Conservation (phyloP, 2,888 invertebrate genomes). For the Ditula angustiorana region DNA sequence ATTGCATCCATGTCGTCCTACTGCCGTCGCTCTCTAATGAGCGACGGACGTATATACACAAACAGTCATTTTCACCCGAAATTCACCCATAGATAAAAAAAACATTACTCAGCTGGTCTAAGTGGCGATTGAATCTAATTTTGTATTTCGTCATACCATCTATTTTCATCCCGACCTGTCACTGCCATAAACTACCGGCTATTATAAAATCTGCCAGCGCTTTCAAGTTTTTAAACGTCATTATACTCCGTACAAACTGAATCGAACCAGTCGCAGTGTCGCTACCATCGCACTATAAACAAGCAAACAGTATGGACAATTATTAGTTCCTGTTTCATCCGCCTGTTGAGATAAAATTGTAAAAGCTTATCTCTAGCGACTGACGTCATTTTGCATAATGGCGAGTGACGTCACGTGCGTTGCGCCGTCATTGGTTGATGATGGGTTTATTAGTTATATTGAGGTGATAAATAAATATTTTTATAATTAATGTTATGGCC, state of each 20-base stretch:
- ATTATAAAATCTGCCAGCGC: constrained; percentile 20
- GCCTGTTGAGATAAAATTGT: background rate
- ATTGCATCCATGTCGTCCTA: too few species aligned
- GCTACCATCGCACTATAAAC: background rate
- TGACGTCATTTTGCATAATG: constrained; percentile 19
- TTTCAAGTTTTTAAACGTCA: constrained; percentile 6
- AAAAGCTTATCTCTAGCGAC: background rate
- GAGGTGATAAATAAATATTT: constrained; percentile 5
- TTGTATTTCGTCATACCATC: background rate
- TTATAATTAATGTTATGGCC: constrained; percentile 10
- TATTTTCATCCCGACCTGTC: constrained; percentile 17
- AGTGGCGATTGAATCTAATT: constrained; percentile 9
- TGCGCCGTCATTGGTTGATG: background rate
- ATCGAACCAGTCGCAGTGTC: background rate
- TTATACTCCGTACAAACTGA: background rate
- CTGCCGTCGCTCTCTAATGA: too few species aligned
- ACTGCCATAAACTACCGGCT: constrained; percentile 4
- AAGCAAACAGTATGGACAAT: background rate
- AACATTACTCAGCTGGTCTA: background rate
- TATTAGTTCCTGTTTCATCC: background rate
- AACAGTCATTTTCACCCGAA: too few species aligned
- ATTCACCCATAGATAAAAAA: too few species aligned
- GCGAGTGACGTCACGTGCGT: constrained; percentile 18
- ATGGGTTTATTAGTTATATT: constrained; percentile 9
- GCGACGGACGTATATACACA: too few species aligned